Evolutionary conservation across 2,113 vertebrate species (phyloP).

Genomic region (Brevimyrus niger): DNA sequence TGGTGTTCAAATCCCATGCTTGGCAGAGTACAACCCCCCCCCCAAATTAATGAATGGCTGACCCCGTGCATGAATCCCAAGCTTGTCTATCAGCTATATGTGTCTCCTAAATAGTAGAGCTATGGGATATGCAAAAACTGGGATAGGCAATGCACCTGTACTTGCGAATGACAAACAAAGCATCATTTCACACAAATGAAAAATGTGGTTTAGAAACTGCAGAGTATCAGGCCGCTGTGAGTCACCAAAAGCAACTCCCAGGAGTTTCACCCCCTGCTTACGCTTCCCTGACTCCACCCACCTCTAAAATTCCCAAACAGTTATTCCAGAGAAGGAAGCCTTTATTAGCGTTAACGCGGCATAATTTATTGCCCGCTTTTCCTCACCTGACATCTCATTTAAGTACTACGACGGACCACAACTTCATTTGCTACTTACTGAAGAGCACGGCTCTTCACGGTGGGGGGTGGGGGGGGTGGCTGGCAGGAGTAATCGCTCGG

Average conservation of each 20-base stretch:
- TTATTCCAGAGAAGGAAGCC: neutral
- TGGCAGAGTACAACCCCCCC: neutral
- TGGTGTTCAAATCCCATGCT: neutral
- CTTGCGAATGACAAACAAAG: neutral
- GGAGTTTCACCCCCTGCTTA: neutral
- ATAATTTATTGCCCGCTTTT: neutral
- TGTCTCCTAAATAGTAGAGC: neutral
- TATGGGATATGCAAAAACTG: neutral
- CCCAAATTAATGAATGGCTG: neutral
- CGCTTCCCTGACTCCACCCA: neutral
- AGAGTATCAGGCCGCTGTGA: neutral
- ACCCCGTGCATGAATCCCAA: neutral
- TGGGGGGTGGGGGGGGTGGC: neutral
- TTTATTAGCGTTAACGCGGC: neutral
- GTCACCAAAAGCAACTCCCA: neutral
- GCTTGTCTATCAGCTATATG: neutral
- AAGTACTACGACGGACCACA: neutral
- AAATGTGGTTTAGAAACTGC: neutral
- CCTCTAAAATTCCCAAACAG: neutral
- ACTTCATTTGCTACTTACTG: neutral
- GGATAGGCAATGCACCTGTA: neutral
- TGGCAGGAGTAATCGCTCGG: neutral
- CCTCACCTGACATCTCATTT: constrained; percentile 7
- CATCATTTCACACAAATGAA: constrained; percentile 6
- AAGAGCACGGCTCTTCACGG: neutral